Evolutionary conservation across 2,797 vertebrate genomes (phyloP).

Genomic region (Coluber constrictor): DNA sequence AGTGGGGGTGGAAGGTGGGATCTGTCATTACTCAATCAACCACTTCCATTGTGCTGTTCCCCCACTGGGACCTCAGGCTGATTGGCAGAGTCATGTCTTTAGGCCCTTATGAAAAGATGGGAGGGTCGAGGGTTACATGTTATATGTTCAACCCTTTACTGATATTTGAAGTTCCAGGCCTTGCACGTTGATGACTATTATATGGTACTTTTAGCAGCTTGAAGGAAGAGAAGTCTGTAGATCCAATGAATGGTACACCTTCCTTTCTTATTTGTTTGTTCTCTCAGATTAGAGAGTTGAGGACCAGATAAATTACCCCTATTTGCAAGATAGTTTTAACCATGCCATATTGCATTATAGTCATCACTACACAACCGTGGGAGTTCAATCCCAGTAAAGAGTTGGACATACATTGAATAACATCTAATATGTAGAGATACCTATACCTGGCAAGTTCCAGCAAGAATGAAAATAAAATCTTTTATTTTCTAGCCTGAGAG

Average conservation of each 20-base stretch:
- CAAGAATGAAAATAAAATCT: background rate
- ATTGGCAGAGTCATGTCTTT: background rate
- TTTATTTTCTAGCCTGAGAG: background rate
- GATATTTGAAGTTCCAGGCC: background rate
- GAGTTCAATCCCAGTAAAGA: background rate
- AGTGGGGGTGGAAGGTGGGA: background rate
- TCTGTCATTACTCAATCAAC: background rate
- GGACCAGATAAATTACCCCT: background rate
- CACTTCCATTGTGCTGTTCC: background rate
- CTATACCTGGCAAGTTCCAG: background rate
- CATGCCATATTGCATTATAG: background rate
- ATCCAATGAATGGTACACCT: background rate
- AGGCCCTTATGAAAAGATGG: background rate
- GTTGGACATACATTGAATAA: background rate
- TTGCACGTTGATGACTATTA: background rate
- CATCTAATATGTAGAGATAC: background rate
- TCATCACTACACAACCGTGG: background rate
- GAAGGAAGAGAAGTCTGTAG: background rate
- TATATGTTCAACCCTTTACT: background rate
- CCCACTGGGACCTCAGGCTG: background rate
- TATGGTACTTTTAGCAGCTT: background rate
- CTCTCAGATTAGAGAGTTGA: background rate
- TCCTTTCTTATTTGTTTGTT: background rate
- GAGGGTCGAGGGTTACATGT: background rate
- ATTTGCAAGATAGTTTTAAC: background rate